Percentiles rank a stretch among this genome's conserved stretches.
Evolutionary conservation across 2,113 vertebrate genomes (phyloP).

Genomic region (Ictalurus punctatus): DNA sequence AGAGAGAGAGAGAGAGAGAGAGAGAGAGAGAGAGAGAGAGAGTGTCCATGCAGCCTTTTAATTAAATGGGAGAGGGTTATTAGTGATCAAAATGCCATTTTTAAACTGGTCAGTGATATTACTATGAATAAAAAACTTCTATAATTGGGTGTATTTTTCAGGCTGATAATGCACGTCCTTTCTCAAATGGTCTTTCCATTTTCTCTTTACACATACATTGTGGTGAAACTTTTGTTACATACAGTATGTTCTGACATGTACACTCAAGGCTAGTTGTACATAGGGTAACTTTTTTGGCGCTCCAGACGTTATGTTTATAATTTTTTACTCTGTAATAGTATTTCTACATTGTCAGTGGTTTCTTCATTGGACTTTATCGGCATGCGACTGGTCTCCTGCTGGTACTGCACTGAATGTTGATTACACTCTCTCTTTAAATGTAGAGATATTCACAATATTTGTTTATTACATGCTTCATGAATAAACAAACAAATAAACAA

Average conservation of each 20-base stretch:
- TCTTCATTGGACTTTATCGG: not conserved
- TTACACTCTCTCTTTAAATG: not conserved
- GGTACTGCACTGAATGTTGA: not conserved
- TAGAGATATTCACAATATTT: not conserved
- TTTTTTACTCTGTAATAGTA: not conserved
- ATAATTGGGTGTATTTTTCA: not conserved
- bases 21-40: not conserved
- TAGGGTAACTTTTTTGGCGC: not conserved
- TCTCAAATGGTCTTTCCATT: not conserved
- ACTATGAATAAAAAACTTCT: not conserved
- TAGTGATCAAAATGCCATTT: not conserved
- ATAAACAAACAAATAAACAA: not conserved
- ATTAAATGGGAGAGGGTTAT: not conserved
- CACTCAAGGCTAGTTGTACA: not conserved
- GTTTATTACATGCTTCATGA: not conserved
- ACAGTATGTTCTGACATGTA: not conserved
- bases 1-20: not conserved
- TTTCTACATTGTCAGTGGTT: not conserved
- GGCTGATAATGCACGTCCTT: not conserved
- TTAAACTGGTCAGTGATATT: not conserved
- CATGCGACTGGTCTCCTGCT: not conserved
- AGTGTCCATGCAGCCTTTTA: not conserved
- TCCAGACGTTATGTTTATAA: not conserved
- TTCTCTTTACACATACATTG: not conserved
- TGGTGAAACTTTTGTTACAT: not conserved